These are phyloP conservation scores for Hemicordylus capensis DNA, from an alignment of 2,113 vertebrate species.

Conservation along the genomic window DNA sequence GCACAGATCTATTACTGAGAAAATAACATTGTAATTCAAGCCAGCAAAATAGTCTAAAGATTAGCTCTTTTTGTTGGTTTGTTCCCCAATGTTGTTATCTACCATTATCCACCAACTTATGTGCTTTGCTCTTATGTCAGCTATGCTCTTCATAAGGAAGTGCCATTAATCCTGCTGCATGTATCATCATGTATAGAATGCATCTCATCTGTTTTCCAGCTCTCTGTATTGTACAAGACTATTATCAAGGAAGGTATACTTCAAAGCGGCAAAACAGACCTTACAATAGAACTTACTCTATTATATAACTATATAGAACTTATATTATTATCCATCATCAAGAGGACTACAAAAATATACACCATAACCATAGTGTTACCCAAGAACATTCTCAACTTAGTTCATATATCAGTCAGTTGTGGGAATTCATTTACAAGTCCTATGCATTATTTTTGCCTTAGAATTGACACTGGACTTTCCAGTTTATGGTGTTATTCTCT, in stretches of 20 bases:
- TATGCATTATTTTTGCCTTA: background rate
- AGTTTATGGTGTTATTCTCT: background rate
- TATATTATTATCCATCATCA: background rate
- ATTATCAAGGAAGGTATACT: background rate
- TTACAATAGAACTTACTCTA: too few relatives aligned
- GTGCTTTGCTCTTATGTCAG: background rate
- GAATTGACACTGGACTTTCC: background rate
- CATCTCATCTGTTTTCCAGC: fast-evolving
- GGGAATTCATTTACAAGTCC: background rate
- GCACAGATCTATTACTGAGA: background rate
- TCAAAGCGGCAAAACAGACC: background rate
- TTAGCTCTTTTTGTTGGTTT: background rate
- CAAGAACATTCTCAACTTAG: background rate
- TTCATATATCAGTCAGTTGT: background rate
- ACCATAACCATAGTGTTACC: background rate
- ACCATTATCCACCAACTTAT: background rate
- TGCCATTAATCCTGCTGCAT: background rate
- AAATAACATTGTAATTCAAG: background rate
- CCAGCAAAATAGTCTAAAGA: background rate
- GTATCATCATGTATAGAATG: background rate
- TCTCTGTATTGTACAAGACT: background rate
- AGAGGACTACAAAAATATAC: background rate
- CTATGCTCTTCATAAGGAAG: background rate
- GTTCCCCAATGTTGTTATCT: background rate
- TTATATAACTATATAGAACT: too few relatives aligned